Conservation (phyloP, 2,797 vertebrate genomes). For the Vespertilio murinus region DNA sequence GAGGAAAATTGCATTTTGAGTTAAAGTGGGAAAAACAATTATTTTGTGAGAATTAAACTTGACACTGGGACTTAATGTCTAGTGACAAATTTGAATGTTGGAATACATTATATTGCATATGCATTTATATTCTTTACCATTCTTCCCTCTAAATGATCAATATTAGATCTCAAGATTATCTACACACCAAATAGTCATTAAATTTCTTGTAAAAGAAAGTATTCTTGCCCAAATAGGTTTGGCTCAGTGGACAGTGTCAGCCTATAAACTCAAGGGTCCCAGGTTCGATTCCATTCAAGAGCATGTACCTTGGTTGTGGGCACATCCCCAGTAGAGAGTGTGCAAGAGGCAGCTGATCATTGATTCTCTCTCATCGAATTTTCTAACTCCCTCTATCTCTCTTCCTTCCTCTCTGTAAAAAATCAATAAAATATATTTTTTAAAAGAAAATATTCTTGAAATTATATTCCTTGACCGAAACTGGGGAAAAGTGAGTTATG, state of each 20-base stretch:
- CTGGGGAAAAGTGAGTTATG: neutral
- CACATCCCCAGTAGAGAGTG: too few species aligned
- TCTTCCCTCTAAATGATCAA: neutral
- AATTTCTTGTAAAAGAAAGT: conserved; percentile 6
- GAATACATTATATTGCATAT: neutral
- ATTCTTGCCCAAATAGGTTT: neutral
- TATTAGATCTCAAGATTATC: neutral
- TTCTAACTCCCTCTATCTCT: too few species aligned
- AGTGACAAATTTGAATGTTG: conserved; percentile 45
- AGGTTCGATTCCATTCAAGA: too few species aligned
- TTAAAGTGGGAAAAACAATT: conserved; percentile 22
- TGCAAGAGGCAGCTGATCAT: too few species aligned
- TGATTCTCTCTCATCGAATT: too few species aligned
- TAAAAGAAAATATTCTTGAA: neutral
- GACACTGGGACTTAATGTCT: neutral
- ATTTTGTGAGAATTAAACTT: conserved; percentile 22
- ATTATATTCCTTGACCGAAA: neutral
- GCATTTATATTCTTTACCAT: neutral
- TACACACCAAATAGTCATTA: conserved; percentile 7
- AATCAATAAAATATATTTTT: too few species aligned
- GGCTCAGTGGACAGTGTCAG: too few species aligned
- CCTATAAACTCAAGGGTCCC: too few species aligned
- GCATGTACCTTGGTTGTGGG: too few species aligned
- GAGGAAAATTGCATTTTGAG: conserved; percentile 54
- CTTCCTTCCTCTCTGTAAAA: too few species aligned